Evolutionary conservation across 2,797 vertebrate genomes (phyloP).

Genomic region (Pseudochirops corinnae): DNA sequence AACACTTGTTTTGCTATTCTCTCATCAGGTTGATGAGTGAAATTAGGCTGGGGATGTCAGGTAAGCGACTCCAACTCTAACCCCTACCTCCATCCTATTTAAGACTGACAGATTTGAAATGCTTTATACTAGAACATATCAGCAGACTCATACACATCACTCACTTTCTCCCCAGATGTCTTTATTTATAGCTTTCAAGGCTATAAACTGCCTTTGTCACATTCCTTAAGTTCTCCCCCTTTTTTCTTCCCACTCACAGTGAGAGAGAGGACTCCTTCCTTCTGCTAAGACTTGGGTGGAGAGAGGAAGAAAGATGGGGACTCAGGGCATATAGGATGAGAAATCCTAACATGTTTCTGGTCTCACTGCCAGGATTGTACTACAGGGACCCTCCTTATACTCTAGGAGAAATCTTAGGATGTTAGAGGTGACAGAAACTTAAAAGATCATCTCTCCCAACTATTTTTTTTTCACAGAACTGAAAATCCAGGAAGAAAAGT

Average conservation of each 20-base stretch:
- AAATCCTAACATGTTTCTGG: not conserved
- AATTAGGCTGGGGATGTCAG: not conserved
- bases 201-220: slow-evolving; percentile 51
- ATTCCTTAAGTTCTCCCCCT: not conserved
- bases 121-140: not conserved
- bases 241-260: slow-evolving; percentile 37
- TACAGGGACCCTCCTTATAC: not conserved
- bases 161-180: slow-evolving; percentile 5
- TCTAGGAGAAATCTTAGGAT: not conserved
- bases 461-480: not conserved
- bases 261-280: not conserved
- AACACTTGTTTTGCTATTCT: not conserved
- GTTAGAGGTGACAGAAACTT: not conserved
- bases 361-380: not conserved
- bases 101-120: slow-evolving; percentile 1
- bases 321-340: not conserved
- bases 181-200: slow-evolving; percentile 33
- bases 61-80: not conserved
- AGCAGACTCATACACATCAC: not conserved
- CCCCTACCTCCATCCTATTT: not conserved
- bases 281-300: not conserved
- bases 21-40: not conserved
- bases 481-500: not conserved
- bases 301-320: not conserved
- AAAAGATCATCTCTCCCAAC: not conserved